phyloP scores from a whole-genome alignment of 2,113 vertebrate species.

The Rhinolophus sinicus region DNA sequence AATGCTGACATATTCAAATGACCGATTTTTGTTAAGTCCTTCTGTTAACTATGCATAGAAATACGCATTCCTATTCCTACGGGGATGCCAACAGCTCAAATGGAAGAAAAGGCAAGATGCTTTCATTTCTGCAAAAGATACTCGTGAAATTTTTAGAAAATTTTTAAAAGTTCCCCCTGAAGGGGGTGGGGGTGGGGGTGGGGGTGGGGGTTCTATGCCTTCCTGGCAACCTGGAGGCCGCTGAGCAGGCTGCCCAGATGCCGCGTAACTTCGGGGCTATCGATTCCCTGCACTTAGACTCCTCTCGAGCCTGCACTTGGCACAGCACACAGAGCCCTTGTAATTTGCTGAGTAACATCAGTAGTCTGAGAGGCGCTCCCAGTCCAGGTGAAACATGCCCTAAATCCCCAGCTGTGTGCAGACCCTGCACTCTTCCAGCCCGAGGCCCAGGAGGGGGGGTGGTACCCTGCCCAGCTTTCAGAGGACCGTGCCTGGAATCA shows the following conservation, averaged over 20 bases:
- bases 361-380: neutral
- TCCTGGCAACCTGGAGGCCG: too few relatives aligned
- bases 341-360: neutral
- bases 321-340: neutral
- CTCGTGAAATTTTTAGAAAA: constrained; percentile 14
- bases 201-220: neutral
- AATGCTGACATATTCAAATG: constrained; percentile 64
- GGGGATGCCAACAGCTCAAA: neutral
- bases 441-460: neutral
- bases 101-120: constrained; percentile 35
- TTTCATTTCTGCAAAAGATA: constrained; percentile 44
- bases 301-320: too few relatives aligned
- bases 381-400: neutral
- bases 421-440: neutral
- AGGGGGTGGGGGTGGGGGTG: neutral
- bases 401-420: too few relatives aligned
- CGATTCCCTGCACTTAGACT: neutral
- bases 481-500: neutral
- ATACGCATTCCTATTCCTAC: neutral
- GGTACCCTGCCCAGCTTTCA: neutral
- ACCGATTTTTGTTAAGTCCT: constrained; percentile 54
- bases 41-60: constrained; percentile 34
- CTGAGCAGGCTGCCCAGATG: rapidly evolving
- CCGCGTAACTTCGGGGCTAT: rapidly evolving
- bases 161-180: neutral